Conservation (phyloP, 2,888 invertebrate species). For the Meghimatium bilineatum region DNA sequence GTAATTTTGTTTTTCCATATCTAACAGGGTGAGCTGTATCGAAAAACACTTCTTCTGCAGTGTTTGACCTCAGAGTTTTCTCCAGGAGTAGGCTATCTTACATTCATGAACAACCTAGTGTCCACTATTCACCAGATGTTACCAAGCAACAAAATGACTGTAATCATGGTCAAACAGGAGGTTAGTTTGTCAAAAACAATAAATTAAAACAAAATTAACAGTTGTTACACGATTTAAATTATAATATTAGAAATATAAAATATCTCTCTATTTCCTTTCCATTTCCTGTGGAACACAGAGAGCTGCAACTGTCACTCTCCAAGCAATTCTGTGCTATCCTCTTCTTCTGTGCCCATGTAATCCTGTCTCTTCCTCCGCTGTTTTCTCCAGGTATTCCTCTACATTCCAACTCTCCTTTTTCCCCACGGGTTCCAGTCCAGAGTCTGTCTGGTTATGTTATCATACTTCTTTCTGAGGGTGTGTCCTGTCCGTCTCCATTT, state of each 20-base stretch:
- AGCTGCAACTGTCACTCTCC: too few relatives aligned
- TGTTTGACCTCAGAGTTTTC: slow-evolving; percentile 65
- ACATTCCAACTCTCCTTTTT: too few relatives aligned
- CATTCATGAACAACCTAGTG: slow-evolving; percentile 52
- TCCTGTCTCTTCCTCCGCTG: too few relatives aligned
- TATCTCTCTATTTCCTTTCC: too few relatives aligned
- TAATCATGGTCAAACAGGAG: slow-evolving; percentile 67
- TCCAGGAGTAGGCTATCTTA: slow-evolving; percentile 50
- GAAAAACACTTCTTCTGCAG: slow-evolving; percentile 64
- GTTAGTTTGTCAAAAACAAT: slow-evolving; percentile 50
- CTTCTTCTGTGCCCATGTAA: too few relatives aligned
- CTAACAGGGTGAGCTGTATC: slow-evolving; percentile 65
- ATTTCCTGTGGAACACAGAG: too few relatives aligned
- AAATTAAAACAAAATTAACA: background rate
- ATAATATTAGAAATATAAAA: background rate
- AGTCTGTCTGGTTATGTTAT: too few relatives aligned
- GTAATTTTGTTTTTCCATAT: background rate
- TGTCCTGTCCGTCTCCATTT: too few relatives aligned
- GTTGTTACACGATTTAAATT: background rate
- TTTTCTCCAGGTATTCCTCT: too few relatives aligned
- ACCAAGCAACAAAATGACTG: slow-evolving; percentile 57
- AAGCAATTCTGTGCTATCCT: too few relatives aligned
- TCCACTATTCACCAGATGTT: slow-evolving; percentile 59
- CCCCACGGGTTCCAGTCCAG: too few relatives aligned
- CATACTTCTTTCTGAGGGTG: too few relatives aligned